Evolutionary conservation across 2,113 vertebrate genomes (phyloP).

Genomic region (Pristiophorus japonicus): DNA sequence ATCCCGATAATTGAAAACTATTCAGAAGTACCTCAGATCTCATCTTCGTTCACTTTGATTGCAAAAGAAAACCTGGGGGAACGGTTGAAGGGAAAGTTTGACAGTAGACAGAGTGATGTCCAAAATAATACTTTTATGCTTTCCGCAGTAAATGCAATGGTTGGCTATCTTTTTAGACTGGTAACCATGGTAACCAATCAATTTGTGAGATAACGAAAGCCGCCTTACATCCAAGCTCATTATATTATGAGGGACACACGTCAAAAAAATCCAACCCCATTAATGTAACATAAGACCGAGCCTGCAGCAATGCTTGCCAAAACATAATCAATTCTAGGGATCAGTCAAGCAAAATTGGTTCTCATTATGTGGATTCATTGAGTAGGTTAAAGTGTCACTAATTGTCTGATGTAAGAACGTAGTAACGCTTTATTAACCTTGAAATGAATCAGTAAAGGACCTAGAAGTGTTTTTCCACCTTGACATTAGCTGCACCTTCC

Average conservation of each 20-base stretch:
- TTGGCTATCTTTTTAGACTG: neutral
- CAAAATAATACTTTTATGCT: neutral
- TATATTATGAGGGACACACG: neutral
- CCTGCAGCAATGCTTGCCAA: neutral
- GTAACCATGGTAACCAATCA: neutral
- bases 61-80: neutral
- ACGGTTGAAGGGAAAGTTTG: neutral
- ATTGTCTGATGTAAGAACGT: neutral
- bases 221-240: neutral
- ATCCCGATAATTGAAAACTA: neutral
- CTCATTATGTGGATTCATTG: neutral
- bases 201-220: neutral
- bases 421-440: slow-evolving; percentile 9
- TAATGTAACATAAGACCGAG: neutral
- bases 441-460: slow-evolving; percentile 9
- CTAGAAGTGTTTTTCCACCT: neutral
- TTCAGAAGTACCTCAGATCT: neutral
- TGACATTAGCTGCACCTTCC: neutral
- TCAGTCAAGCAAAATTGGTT: neutral
- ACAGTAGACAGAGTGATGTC: neutral
- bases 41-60: neutral
- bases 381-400: slow-evolving; percentile 31
- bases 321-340: neutral
- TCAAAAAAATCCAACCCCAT: neutral
- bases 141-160: neutral